These are phyloP conservation scores for Ailurus styani DNA, from an alignment of 2,113 vertebrate species.

Conservation along the genomic window DNA sequence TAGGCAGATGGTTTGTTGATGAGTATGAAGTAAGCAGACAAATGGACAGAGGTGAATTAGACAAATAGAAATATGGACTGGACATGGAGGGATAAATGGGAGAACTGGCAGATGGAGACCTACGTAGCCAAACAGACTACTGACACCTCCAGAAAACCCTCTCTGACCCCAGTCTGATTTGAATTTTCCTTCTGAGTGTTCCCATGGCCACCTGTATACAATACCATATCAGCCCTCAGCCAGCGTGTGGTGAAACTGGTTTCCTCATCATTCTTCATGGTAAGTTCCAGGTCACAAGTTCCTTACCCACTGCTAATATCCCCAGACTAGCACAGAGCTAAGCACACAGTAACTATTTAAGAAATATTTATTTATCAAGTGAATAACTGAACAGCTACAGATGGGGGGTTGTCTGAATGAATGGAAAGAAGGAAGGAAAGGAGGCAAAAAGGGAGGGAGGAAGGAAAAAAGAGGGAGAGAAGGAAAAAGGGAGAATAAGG, in stretches of 20 bases:
- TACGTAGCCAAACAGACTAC: not conserved
- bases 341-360: not conserved
- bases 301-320: not conserved
- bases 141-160: not conserved
- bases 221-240: not conserved
- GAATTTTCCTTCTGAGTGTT: not conserved
- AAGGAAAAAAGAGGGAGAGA: not conserved
- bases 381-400: not conserved
- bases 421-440: not conserved
- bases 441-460: not conserved
- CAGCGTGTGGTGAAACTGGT: not conserved
- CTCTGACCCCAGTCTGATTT: not conserved
- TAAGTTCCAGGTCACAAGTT: not conserved
- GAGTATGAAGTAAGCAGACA: not conserved
- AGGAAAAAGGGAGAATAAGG: not conserved
- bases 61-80: not conserved
- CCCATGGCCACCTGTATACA: not conserved
- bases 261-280: not conserved
- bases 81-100: not conserved
- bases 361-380: not conserved
- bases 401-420: not conserved
- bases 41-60: not conserved
- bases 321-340: not conserved
- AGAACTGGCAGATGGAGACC: not conserved
- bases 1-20: not conserved